Conservation (phyloP, 2,113 vertebrate species). For the Pangasianodon hypophthalmus region DNA sequence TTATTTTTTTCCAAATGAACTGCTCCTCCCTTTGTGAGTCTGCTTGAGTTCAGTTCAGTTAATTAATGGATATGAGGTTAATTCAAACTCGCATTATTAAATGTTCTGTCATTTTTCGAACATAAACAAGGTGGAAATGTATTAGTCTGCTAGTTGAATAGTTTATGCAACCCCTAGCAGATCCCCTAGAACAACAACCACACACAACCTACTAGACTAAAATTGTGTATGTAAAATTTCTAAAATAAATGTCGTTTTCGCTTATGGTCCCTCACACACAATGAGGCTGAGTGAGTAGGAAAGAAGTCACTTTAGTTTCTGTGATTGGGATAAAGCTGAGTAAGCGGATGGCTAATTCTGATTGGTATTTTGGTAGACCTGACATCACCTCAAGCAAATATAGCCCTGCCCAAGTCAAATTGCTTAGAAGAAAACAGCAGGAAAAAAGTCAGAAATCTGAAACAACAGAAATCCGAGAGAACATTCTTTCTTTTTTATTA, state of each 20-base stretch:
- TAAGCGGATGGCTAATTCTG: neutral
- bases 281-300: neutral
- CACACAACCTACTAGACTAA: neutral
- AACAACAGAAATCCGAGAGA: neutral
- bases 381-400: neutral
- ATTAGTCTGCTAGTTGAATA: neutral
- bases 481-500: neutral
- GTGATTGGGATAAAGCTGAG: neutral
- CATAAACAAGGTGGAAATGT: no score
- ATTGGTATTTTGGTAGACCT: neutral
- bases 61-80: neutral
- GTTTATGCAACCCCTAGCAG: neutral
- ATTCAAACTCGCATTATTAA: no score
- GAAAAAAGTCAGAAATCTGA: neutral
- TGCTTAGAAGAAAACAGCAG: neutral
- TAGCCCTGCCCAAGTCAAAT: neutral
- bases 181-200: neutral
- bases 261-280: neutral
- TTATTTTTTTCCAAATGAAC: neutral
- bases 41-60: neutral
- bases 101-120: neutral
- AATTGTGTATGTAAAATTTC: neutral
- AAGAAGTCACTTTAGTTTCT: neutral
- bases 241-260: neutral
- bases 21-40: neutral